Percentiles rank a stretch among this genome's conserved stretches.
These are phyloP conservation scores for Nilaparvata lugens DNA, from an alignment of 1,140 invertebrate species.

Conservation along the genomic window DNA sequence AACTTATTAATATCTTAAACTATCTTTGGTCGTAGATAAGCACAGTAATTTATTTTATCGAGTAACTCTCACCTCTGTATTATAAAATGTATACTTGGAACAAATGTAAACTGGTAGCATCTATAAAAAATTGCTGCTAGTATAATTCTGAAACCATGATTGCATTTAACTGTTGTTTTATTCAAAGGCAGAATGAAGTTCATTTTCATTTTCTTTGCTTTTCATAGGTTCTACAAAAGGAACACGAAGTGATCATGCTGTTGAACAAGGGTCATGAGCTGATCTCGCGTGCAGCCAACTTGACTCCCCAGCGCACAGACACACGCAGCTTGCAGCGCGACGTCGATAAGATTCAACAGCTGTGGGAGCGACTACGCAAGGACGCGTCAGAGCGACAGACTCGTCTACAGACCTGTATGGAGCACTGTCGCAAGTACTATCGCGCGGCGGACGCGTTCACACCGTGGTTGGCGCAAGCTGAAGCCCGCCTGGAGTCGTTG, in stretches of 20 bases:
- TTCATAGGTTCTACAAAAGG: slow-evolving; percentile 66
- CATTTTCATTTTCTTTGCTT: too few relatives aligned
- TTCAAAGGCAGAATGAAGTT: too few relatives aligned
- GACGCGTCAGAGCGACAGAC: slow-evolving; percentile 76
- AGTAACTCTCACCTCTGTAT: too few relatives aligned
- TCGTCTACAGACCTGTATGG: slow-evolving; percentile 76
- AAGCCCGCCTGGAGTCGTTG: slow-evolving; percentile 74
- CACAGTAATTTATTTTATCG: too few relatives aligned
- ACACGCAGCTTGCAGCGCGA: slow-evolving; percentile 49
- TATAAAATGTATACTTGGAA: too few relatives aligned
- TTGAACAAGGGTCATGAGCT: slow-evolving; percentile 82
- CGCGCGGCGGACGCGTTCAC: slow-evolving; percentile 73
- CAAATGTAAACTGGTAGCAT: too few relatives aligned
- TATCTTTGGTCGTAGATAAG: too few relatives aligned
- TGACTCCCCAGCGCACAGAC: slow-evolving; percentile 40
- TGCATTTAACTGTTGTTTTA: too few relatives aligned
- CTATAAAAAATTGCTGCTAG: too few relatives aligned
- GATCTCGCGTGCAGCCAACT: slow-evolving; percentile 43
- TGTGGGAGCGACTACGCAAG: slow-evolving; percentile 83
- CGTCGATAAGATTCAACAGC: slow-evolving; percentile 74
- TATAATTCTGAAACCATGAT: too few relatives aligned
- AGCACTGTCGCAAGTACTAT: slow-evolving; percentile 87
- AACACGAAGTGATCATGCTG: slow-evolving; percentile 90
- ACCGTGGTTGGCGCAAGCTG: slow-evolving; percentile 78
- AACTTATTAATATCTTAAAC: too few relatives aligned